phyloP scores from a whole-genome alignment of 1,140 invertebrate species.

The Sinonovacula constricta region DNA sequence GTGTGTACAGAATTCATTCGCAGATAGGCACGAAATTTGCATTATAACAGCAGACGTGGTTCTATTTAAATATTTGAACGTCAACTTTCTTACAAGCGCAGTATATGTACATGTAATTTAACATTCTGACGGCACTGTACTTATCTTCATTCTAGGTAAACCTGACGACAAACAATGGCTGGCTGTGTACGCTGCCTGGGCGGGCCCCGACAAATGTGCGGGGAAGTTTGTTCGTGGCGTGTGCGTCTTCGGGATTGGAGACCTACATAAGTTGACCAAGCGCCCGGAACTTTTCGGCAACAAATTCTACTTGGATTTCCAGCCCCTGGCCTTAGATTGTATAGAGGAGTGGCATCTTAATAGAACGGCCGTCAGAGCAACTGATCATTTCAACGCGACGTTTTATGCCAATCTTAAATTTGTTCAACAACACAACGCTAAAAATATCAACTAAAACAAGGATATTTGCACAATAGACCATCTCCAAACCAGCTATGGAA shows the following conservation, averaged over 20 bases:
- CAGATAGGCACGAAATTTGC: no score
- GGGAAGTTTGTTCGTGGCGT: constrained; percentile 65
- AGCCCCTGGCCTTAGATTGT: constrained; percentile 70
- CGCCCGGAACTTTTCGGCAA: constrained; percentile 71
- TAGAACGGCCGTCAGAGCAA: constrained; percentile 42
- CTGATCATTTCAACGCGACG: background rate
- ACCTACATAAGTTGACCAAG: constrained; percentile 60
- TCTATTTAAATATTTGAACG: no score
- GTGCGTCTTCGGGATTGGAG: constrained; percentile 71
- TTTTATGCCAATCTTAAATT: no score
- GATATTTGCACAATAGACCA: no score
- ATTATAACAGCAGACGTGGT: no score
- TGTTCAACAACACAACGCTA: no score
- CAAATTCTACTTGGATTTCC: constrained; percentile 70
- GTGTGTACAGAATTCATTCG: no score
- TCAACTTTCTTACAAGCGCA: no score
- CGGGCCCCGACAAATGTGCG: constrained; percentile 47
- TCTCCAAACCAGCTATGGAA: no score
- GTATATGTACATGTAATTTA: no score
- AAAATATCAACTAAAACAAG: no score
- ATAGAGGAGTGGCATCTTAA: constrained; percentile 73
- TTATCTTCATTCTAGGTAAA: constrained; percentile 60
- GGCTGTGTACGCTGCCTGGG: constrained; percentile 62
- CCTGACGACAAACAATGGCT: constrained; percentile 65
- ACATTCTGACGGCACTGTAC: no score